Base-by-base conservation (phyloP, 2,113 vertebrate species). In the Melanostigma gelatinosum region DNA sequence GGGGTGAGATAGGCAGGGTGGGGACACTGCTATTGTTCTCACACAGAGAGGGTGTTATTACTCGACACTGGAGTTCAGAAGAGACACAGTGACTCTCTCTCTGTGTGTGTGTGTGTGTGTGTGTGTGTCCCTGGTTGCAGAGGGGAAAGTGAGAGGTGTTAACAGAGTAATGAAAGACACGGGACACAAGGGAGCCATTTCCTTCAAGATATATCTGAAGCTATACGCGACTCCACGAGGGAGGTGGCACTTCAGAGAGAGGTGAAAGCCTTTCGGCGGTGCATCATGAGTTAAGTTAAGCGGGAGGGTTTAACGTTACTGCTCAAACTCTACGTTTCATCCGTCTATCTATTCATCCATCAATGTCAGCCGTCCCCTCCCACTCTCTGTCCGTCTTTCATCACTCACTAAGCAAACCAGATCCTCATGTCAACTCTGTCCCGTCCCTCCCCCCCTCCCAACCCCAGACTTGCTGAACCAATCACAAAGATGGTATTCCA, bases 351-450 rank as follows among this genome's bases (percentile, higher is more conserved):
- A 72, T 87, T 85, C 92, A 93, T 94, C 90, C 85, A 84, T 95
- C 94, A 91, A 34, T 65, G 88, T 90, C 94, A 36, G 50, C 78
- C 29, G 3, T 48, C 42, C 67, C 90, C 89, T 80, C 92, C 92
- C 91, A 90, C 88, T 81, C 84, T 36, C 90, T 86, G 89, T 91
- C 83, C 67, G 16, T 89, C 93, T 91, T 90, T 94, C 91, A 91
- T 88, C 90, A n/a, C 90, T 92, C 90, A 91, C 93, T 95, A 95
- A 94, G 90, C 91, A 89, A 84, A 88, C 84, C 86, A 91, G 89
- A 92, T 88, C 91, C 85, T 88, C 85, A 52, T 90, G 88, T 93
- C 88, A 85, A 73, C 77, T 81, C 58, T 24, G 76, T 40, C 78
- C 82, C 65, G 76, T 40, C 80, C 82, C 65, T 71, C 82, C 86